Percentiles rank a stretch among this genome's conserved stretches.
Evolutionary conservation across 2,888 invertebrate genomes (phyloP).

Genomic region (Atethmia centrago): DNA sequence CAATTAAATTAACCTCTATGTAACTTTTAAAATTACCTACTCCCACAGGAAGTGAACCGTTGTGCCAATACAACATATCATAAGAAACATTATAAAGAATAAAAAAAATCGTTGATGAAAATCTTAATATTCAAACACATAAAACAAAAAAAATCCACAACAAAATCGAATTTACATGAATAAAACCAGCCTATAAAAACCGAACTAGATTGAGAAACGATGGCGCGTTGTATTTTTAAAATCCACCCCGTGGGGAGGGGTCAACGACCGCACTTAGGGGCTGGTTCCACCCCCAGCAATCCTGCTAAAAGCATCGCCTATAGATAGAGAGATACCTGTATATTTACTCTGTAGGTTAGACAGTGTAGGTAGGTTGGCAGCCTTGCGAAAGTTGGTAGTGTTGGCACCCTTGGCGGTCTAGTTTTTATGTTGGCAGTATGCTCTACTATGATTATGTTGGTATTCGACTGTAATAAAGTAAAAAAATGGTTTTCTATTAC

Average conservation of each 20-base stretch:
- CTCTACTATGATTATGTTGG: constrained; percentile 19
- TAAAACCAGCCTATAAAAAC: constrained; percentile 49
- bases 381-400: constrained; percentile 29
- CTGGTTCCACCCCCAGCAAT: constrained; percentile 72
- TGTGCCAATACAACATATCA: too few species aligned
- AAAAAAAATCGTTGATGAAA: background rate
- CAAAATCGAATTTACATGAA: constrained; percentile 59
- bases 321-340: constrained; percentile 58
- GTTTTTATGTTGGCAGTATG: constrained; percentile 29
- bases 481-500: constrained; percentile 18
- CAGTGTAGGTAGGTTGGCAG: constrained; percentile 43
- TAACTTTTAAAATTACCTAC: too few species aligned
- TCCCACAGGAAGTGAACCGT: too few species aligned
- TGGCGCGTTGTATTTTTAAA: constrained; percentile 64
- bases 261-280: constrained; percentile 64
- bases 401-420: constrained; percentile 18
- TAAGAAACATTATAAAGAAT: too few species aligned
- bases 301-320: constrained; percentile 81
- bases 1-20: too few species aligned
- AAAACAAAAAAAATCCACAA: background rate
- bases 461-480: constrained; percentile 22
- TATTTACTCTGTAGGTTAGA: constrained; percentile 49
- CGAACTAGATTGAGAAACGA: constrained; percentile 57
- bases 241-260: constrained; percentile 62
- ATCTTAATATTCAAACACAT: background rate